phyloP scores from a whole-genome alignment of 2,113 vertebrate genomes.

The Gymnocephalus cernua region DNA sequence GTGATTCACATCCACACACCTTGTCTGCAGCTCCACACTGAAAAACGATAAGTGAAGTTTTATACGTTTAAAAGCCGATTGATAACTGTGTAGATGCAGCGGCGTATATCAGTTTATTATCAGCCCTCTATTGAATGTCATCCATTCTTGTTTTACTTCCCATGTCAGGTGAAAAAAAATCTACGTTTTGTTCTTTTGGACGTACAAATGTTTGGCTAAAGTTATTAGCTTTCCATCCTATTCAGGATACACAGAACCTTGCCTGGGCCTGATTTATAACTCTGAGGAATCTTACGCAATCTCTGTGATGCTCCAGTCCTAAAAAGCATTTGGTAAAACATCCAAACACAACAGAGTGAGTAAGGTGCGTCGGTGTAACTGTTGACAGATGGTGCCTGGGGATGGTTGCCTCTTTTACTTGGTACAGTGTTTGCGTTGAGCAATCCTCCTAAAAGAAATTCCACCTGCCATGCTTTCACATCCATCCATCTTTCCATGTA shows the following conservation, averaged over 20 bases:
- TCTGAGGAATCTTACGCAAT: background rate
- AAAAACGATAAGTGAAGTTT: too few species aligned
- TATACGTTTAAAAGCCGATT: too few species aligned
- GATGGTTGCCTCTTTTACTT: background rate
- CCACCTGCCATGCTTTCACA: background rate
- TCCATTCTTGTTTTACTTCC: too few species aligned
- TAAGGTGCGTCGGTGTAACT: background rate
- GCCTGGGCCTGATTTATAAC: background rate
- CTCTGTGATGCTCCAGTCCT: background rate
- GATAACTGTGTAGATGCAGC: background rate
- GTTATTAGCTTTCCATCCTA: background rate
- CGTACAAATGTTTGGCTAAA: background rate
- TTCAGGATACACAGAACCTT: background rate
- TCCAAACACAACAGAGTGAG: conserved; percentile 18
- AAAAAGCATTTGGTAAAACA: background rate
- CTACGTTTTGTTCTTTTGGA: too few species aligned
- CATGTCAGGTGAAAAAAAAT: too few species aligned
- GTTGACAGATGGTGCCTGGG: conserved; percentile 14
- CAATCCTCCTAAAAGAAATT: background rate
- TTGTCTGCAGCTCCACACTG: too few species aligned
- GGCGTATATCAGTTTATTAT: background rate
- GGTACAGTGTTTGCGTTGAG: background rate
- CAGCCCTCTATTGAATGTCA: background rate
- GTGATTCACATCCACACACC: too few species aligned
- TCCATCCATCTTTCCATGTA: background rate